Conservation (phyloP, 2,797 vertebrate species). For the Lindbergichthys nudifrons region DNA sequence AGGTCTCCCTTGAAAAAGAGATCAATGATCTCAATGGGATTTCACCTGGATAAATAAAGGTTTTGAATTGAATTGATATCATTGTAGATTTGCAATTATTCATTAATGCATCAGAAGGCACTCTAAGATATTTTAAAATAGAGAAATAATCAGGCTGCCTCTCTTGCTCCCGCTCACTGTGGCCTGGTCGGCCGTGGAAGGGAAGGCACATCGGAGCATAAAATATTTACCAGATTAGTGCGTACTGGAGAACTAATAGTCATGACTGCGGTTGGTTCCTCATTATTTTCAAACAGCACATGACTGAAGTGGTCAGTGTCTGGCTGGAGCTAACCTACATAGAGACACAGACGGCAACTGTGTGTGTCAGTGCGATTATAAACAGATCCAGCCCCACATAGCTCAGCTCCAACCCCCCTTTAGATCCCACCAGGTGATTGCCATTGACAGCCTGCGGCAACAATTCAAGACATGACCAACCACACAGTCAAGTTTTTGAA, state of each 20-base stretch:
- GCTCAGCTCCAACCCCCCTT: slow-evolving; percentile 29
- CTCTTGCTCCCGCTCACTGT: background rate
- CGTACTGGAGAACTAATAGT: slow-evolving; percentile 43
- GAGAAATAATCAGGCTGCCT: slow-evolving; percentile 17
- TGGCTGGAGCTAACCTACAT: slow-evolving; percentile 35
- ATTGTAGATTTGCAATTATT: background rate
- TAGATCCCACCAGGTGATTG: slow-evolving; percentile 67
- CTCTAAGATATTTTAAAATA: background rate
- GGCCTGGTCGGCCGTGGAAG: background rate
- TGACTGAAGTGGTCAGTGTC: slow-evolving; percentile 38
- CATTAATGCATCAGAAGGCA: background rate
- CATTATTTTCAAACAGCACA: slow-evolving; percentile 57
- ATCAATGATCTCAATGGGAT: too few species aligned
- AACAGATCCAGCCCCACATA: slow-evolving; percentile 61
- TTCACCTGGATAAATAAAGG: too few species aligned
- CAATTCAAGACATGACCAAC: slow-evolving; percentile 61
- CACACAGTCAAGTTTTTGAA: slow-evolving; percentile 51
- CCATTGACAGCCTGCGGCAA: slow-evolving; percentile 54
- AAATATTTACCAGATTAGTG: slow-evolving; percentile 47
- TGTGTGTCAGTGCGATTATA: slow-evolving; percentile 63
- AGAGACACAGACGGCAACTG: slow-evolving; percentile 54
- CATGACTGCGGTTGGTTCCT: slow-evolving; percentile 54
- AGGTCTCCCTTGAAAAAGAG: too few species aligned
- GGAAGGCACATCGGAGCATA: slow-evolving; percentile 17
- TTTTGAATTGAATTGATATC: too few species aligned